phyloP scores from a whole-genome alignment of 2,113 vertebrate genomes.

The Sinocyclocheilus maitianheensis region DNA sequence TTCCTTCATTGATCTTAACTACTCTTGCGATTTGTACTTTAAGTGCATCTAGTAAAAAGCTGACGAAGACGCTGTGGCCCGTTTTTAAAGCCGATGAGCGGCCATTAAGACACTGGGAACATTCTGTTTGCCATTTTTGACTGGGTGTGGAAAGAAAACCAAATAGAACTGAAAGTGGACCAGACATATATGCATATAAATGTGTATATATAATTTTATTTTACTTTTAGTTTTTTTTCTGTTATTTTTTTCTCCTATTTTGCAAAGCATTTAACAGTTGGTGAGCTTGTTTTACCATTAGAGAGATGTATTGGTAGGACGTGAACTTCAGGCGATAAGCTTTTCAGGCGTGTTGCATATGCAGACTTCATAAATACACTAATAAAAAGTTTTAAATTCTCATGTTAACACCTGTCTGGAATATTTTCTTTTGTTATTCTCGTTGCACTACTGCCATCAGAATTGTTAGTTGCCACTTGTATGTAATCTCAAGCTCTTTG shows the following conservation, averaged over 20 bases:
- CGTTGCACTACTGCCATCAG: not conserved
- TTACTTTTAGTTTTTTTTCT: constrained; percentile 50
- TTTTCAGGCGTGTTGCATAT: constrained; percentile 89
- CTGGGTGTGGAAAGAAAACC: constrained; percentile 57
- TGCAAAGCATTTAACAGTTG: constrained; percentile 74
- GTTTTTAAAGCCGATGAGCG: constrained; percentile 6
- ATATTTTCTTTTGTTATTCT: not conserved
- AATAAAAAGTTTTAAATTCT: constrained; percentile 92
- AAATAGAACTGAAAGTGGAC: constrained; percentile 70
- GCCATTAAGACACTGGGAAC: constrained; percentile 52
- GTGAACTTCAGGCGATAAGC: constrained; percentile 85
- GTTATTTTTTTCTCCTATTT: constrained; percentile 52
- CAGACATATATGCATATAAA: constrained; percentile 71
- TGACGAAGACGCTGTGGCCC: constrained; percentile 65
- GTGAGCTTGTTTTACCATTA: constrained; percentile 84
- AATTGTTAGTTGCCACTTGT: not conserved
- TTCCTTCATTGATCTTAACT: constrained; percentile 56
- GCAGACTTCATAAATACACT: constrained; percentile 94
- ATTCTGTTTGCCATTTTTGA: constrained; percentile 52
- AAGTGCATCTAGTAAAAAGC: constrained; percentile 75
- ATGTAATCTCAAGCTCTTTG: not conserved
- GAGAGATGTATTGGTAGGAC: constrained; percentile 84
- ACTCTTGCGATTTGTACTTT: constrained; percentile 75
- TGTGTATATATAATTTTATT: constrained; percentile 73
- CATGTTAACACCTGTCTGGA: constrained; percentile 56